Conservation (phyloP, 2,113 vertebrate genomes). For the Elachura formosa region DNA sequence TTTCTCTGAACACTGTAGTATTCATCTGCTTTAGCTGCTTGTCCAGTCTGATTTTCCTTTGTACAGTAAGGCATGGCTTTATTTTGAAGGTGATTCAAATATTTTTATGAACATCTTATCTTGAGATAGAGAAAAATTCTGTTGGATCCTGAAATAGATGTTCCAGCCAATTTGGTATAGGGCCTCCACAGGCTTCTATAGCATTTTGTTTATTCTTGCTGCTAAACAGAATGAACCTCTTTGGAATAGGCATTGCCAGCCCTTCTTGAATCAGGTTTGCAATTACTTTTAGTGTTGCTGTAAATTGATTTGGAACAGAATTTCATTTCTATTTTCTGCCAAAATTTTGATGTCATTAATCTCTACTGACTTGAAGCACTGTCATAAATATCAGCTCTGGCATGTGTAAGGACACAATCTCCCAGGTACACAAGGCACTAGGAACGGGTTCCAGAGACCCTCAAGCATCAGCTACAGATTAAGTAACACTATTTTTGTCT, state of each 20-base stretch:
- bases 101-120: not conserved
- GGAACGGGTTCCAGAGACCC: not conserved
- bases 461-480: not conserved
- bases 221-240: not conserved
- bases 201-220: slow-evolving; percentile 11
- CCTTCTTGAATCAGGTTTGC: not conserved
- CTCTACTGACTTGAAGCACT: not conserved
- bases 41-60: not conserved
- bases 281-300: not conserved
- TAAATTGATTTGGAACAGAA: slow-evolving; percentile 23
- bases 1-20: not conserved
- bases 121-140: not conserved
- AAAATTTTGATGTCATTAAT: slow-evolving; percentile 13
- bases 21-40: not conserved
- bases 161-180: not conserved
- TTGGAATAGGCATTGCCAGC: not conserved
- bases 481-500: not conserved
- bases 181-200: not conserved
- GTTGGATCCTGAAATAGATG: not conserved
- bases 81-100: not conserved
- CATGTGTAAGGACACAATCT: not conserved
- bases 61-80: not conserved
- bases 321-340: slow-evolving; percentile 20
- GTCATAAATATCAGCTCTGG: not conserved
- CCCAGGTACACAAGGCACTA: not conserved